These are phyloP conservation scores for Oligia strigilis DNA, from an alignment of 2,888 invertebrate genomes.

Conservation along the genomic window DNA sequence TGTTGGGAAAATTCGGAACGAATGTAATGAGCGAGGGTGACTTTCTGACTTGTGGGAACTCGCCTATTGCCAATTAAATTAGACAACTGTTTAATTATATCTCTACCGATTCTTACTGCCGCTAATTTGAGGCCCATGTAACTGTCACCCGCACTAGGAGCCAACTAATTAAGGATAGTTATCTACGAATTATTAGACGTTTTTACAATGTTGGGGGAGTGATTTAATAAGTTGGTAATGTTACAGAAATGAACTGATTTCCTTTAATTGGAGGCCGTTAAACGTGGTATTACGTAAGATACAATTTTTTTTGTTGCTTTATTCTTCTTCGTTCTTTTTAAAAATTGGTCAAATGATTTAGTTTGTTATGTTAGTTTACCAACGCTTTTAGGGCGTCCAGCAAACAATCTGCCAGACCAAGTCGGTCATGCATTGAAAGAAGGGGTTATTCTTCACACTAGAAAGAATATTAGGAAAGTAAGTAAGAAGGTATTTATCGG, in stretches of 20 bases:
- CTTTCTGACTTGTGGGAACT: constrained; percentile 88
- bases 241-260: constrained; percentile 70
- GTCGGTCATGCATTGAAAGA: background rate
- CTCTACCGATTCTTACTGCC: constrained; percentile 76
- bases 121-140: constrained; percentile 75
- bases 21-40: constrained; percentile 83
- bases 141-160: constrained; percentile 71
- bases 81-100: constrained; percentile 89
- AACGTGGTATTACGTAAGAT: constrained; percentile 27
- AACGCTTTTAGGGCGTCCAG: background rate
- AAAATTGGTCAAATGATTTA: background rate
- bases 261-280: constrained; percentile 69
- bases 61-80: constrained; percentile 89
- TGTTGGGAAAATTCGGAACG: constrained; percentile 85
- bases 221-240: constrained; percentile 78
- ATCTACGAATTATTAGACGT: constrained; percentile 79
- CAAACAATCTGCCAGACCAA: background rate
- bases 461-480: background rate
- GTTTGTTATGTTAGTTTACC: background rate
- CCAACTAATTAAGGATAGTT: constrained; percentile 80
- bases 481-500: background rate
- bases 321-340: constrained; percentile 23
- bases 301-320: constrained; percentile 2
- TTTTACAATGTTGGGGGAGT: constrained; percentile 73
- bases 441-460: background rate